Conservation (phyloP, 1,140 invertebrate genomes). For the Neodiprion pinetum region DNA sequence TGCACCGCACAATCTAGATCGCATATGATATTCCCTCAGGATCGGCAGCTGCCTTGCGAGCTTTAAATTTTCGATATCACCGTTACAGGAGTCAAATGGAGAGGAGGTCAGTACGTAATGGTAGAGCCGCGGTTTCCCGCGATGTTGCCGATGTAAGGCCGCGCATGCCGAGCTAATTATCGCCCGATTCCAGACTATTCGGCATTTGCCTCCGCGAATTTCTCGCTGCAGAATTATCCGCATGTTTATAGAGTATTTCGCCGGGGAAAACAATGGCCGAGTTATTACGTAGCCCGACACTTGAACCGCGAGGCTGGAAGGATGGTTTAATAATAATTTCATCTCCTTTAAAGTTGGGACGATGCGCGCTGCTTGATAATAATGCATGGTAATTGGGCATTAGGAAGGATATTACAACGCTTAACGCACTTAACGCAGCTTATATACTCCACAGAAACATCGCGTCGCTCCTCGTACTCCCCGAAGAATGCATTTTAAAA, state of each 20-base stretch:
- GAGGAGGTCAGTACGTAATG: too few relatives aligned
- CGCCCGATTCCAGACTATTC: background rate
- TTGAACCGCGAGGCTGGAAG: background rate
- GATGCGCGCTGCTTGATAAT: constrained; percentile 26
- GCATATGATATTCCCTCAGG: background rate
- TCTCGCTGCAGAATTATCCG: too few relatives aligned
- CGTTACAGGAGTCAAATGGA: too few relatives aligned
- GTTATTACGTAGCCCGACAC: background rate
- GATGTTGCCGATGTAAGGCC: too few relatives aligned
- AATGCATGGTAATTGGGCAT: constrained; percentile 43
- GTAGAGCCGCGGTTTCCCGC: too few relatives aligned
- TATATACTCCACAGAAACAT: constrained; percentile 17
- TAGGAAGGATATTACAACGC: constrained; percentile 38
- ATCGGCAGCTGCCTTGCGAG: background rate
- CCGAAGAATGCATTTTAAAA: background rate
- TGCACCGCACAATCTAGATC: background rate
- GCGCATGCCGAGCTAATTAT: background rate
- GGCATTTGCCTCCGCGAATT: background rate
- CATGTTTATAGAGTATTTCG: too few relatives aligned
- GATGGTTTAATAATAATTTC: constrained; percentile 39
- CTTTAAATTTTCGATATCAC: too few relatives aligned
- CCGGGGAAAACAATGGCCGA: background rate
- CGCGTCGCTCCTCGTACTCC: background rate
- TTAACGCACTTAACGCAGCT: constrained; percentile 30
- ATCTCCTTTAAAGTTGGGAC: constrained; percentile 24